These are phyloP conservation scores for Phallusia fumigata DNA, from an alignment of 23 tunicate species.

Conservation along the genomic window DNA sequence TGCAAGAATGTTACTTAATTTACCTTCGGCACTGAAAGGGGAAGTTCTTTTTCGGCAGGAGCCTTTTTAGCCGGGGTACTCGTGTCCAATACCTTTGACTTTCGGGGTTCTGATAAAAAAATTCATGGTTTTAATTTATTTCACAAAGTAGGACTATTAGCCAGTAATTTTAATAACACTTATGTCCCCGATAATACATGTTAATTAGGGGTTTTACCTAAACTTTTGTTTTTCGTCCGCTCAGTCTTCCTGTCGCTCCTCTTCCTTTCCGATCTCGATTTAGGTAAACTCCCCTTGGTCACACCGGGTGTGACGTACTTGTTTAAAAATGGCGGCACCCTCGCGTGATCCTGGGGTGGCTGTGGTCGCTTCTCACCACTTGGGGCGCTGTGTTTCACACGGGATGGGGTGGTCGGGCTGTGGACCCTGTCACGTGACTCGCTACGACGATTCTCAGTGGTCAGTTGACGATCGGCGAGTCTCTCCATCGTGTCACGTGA, in stretches of 20 bases:
- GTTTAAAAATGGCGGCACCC: not conserved
- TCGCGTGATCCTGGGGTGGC: not conserved
- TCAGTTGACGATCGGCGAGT: not conserved
- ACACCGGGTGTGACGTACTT: not conserved
- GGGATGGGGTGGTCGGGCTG: not conserved
- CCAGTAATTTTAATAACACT: too few relatives aligned
- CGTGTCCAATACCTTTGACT: too few relatives aligned
- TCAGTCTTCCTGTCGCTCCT: not conserved
- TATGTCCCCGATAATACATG: too few relatives aligned
- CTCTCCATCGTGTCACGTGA: not conserved
- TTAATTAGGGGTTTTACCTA: not conserved
- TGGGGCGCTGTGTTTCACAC: not conserved
- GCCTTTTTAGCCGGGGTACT: too few relatives aligned
- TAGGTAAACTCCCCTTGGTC: not conserved
- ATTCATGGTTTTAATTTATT: too few relatives aligned
- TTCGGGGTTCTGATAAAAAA: too few relatives aligned
- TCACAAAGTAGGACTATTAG: too few relatives aligned
- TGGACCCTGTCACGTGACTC: not conserved
- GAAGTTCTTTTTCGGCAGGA: too few relatives aligned
- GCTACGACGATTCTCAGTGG: not conserved
- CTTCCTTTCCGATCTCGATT: conserved; percentile 3
- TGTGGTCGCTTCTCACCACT: not conserved
- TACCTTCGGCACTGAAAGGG: too few relatives aligned
- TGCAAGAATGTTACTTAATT: too few relatives aligned
- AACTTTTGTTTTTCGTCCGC: not conserved